Percentiles rank a stretch among this genome's conserved stretches.
Evolutionary conservation across 2,113 vertebrate species (phyloP).

Genomic region (Phrynosoma blainvillii): DNA sequence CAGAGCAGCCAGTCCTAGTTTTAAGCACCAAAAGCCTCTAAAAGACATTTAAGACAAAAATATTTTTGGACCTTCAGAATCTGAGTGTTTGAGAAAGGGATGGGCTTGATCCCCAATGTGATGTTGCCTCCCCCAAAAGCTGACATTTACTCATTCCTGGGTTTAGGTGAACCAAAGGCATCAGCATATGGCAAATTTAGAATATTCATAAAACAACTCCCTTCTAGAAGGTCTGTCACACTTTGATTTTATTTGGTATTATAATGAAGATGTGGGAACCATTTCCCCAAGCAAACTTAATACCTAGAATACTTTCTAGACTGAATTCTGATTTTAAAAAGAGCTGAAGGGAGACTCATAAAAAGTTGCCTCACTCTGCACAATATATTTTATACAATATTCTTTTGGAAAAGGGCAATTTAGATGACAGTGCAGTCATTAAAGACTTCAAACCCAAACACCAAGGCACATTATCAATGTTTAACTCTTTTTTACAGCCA

Average conservation of each 20-base stretch:
- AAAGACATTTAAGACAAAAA: too few species aligned
- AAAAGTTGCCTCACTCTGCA: conserved; percentile 55
- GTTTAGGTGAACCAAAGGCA: not conserved
- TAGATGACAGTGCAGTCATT: conserved; percentile 41
- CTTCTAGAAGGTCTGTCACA: conserved; percentile 55
- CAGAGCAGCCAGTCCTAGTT: too few species aligned
- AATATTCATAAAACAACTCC: not conserved
- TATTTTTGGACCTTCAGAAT: too few species aligned
- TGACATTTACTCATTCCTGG: too few species aligned
- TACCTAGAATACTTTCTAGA: not conserved
- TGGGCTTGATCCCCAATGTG: too few species aligned
- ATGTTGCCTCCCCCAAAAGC: too few species aligned
- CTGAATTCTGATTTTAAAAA: conserved; percentile 13
- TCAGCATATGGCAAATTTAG: not conserved
- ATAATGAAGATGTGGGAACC: conserved; percentile 68
- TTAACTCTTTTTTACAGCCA: conserved; percentile 58
- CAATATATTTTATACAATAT: conserved; percentile 48
- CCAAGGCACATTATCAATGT: conserved; percentile 36
- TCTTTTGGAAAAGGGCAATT: conserved; percentile 48
- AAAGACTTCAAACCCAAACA: conserved; percentile 27
- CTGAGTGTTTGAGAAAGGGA: too few species aligned
- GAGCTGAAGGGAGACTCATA: conserved; percentile 51
- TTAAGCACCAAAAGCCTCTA: too few species aligned
- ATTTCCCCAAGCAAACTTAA: conserved; percentile 56
- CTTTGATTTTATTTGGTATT: conserved; percentile 66